phyloP scores from a whole-genome alignment of 2,113 vertebrate species.

The Coryphaenoides rupestris region DNA sequence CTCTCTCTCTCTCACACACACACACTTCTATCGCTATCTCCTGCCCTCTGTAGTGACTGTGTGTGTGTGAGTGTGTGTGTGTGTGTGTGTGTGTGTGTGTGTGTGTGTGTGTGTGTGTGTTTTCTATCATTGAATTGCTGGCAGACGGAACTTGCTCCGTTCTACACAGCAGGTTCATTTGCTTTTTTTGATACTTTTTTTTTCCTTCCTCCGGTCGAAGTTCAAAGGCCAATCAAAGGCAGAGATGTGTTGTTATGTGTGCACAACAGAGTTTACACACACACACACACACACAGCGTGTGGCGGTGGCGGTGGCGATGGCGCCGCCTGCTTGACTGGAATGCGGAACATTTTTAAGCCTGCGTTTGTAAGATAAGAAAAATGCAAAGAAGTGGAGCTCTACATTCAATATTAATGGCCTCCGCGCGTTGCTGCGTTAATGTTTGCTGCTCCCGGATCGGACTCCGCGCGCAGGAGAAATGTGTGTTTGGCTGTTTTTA shows the following conservation, averaged over 20 bases:
- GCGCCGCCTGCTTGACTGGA: slow-evolving; percentile 30
- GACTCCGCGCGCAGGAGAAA: slow-evolving; percentile 25
- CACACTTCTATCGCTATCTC: neutral
- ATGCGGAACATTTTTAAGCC: slow-evolving; percentile 58
- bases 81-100: slow-evolving; percentile 12
- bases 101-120: slow-evolving; percentile 12
- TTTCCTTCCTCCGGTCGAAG: slow-evolving; percentile 24
- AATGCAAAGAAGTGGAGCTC: slow-evolving; percentile 47
- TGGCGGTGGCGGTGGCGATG: neutral
- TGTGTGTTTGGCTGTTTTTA: slow-evolving; percentile 26
- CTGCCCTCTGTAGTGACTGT: slow-evolving; percentile 11
- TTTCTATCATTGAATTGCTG: neutral
- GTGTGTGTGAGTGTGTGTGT: slow-evolving; percentile 18
- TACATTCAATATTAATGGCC: slow-evolving; percentile 57
- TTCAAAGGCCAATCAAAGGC: slow-evolving; percentile 63
- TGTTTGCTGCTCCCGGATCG: slow-evolving; percentile 17
- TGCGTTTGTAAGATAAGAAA: slow-evolving; percentile 58
- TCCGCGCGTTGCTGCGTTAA: too few relatives aligned
- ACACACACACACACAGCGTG: too few relatives aligned
- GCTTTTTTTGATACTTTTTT: slow-evolving; percentile 43
- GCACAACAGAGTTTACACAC: slow-evolving; percentile 42
- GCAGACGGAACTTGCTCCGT: slow-evolving; percentile 19
- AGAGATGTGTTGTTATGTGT: slow-evolving; percentile 52
- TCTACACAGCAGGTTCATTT: slow-evolving; percentile 70
- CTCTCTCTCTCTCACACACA: neutral